Conservation (phyloP, 2,797 vertebrate species). For the Odontamblyopus lacepedii region DNA sequence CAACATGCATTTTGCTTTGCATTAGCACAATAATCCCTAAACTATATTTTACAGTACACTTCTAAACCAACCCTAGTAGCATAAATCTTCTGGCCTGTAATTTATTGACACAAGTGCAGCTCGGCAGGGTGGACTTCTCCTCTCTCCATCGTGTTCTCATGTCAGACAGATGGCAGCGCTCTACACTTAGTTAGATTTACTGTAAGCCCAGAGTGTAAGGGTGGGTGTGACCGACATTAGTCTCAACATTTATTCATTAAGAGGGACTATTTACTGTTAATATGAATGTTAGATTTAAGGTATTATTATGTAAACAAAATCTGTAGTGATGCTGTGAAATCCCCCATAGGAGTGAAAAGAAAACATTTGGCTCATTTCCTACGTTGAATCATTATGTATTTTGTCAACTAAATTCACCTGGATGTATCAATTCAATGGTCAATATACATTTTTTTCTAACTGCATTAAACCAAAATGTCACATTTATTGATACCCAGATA, state of each 20-base stretch:
- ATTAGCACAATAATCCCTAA: not conserved
- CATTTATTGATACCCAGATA: too few species aligned
- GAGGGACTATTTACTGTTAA: not conserved
- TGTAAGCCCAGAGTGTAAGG: not conserved
- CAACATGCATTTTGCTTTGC: not conserved
- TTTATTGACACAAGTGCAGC: conserved; percentile 27
- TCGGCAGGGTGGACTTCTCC: conserved; percentile 4
- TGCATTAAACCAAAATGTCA: too few species aligned
- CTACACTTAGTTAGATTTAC: conserved; percentile 2
- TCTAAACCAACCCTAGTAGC: not conserved
- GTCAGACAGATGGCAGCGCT: conserved; percentile 13
- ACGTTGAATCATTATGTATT: too few species aligned
- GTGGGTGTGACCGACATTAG: not conserved
- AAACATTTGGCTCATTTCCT: too few species aligned
- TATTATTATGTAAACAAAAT: too few species aligned
- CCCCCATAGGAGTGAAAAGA: too few species aligned
- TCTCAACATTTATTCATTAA: not conserved
- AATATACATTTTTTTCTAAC: too few species aligned
- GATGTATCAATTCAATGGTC: too few species aligned
- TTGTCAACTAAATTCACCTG: too few species aligned
- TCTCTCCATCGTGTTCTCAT: conserved; percentile 26
- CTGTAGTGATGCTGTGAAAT: too few species aligned
- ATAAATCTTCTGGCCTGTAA: conserved; percentile 22
- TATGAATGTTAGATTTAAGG: too few species aligned
- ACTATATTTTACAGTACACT: not conserved